These are phyloP conservation scores for Drosophila novamexicana DNA, from an alignment of 1,140 invertebrate genomes.

Conservation along the genomic window DNA sequence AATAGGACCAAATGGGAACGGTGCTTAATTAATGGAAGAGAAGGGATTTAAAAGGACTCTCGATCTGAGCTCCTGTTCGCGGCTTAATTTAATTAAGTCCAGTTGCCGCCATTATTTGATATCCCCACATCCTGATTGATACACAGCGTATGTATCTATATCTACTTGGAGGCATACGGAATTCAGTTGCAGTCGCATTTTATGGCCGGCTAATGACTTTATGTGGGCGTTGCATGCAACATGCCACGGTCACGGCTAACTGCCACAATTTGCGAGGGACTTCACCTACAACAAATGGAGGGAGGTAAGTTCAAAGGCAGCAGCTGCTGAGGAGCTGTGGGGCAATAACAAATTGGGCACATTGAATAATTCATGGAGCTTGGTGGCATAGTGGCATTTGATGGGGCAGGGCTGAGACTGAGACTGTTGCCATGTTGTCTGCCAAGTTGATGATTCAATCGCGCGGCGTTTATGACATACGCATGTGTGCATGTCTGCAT, in stretches of 20 bases:
- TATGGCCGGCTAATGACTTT: slow-evolving; percentile 40
- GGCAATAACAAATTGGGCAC: slow-evolving; percentile 37
- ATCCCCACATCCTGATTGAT: too few species aligned
- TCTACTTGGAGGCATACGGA: not conserved
- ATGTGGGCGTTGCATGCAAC: slow-evolving; percentile 32
- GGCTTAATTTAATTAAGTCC: too few species aligned
- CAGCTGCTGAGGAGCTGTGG: not conserved
- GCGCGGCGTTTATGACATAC: slow-evolving; percentile 13
- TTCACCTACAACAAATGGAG: slow-evolving; percentile 4
- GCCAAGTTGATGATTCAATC: slow-evolving; percentile 49
- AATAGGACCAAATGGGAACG: not conserved
- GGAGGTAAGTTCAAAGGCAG: slow-evolving; percentile 30
- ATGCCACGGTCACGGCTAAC: slow-evolving; percentile 27
- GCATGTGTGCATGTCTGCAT: not conserved
- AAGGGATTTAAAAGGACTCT: too few species aligned
- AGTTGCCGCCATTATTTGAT: not conserved
- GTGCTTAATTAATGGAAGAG: too few species aligned
- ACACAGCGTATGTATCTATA: too few species aligned
- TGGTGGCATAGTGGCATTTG: not conserved
- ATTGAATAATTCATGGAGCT: slow-evolving; percentile 45
- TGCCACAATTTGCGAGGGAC: slow-evolving; percentile 37
- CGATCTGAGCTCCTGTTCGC: too few species aligned
- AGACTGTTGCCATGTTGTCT: slow-evolving; percentile 29
- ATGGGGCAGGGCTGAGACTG: not conserved
- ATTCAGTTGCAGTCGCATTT: slow-evolving; percentile 15